Evolutionary conservation across 2,113 vertebrate species (phyloP).

Genomic region (Chaetodon trifascialis): DNA sequence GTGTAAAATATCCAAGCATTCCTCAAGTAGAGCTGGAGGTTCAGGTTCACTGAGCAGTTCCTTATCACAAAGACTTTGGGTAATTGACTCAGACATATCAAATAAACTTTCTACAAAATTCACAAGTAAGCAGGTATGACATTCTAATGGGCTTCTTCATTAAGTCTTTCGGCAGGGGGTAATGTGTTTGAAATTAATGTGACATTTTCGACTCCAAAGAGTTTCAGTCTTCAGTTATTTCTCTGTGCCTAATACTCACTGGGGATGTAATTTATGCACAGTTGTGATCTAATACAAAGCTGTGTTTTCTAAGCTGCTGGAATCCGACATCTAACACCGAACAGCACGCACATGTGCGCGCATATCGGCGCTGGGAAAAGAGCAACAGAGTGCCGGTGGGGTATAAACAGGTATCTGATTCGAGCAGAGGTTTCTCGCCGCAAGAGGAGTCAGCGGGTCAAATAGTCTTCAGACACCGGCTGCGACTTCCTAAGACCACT

Average conservation of each 20-base stretch:
- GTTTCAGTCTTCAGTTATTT: constrained; percentile 82
- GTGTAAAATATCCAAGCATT: constrained; percentile 86
- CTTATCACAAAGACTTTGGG: constrained; percentile 90
- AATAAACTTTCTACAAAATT: constrained; percentile 92
- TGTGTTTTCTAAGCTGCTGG: constrained; percentile 83
- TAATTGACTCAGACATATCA: constrained; percentile 92
- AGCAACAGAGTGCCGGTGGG: constrained; percentile 59
- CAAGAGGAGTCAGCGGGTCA: constrained; percentile 43
- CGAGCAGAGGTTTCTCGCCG: constrained; percentile 33
- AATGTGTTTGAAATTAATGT: constrained; percentile 90
- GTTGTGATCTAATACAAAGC: constrained; percentile 84
- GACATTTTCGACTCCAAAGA: constrained; percentile 91
- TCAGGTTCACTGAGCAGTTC: constrained; percentile 86
- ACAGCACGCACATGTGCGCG: constrained; percentile 78
- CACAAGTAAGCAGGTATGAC: constrained; percentile 92
- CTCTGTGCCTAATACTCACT: constrained; percentile 77
- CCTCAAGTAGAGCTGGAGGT: constrained; percentile 83
- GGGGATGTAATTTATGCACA: constrained; percentile 86
- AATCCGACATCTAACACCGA: constrained; percentile 85
- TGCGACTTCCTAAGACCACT: background rate
- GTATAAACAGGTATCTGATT: constrained; percentile 50
- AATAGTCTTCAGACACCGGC: background rate
- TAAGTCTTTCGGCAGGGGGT: constrained; percentile 85
- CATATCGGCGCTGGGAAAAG: constrained; percentile 71
- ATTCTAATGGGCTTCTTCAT: constrained; percentile 91